Evolutionary conservation across 1,140 invertebrate species (phyloP).

Genomic region (Augochlora pura): DNA sequence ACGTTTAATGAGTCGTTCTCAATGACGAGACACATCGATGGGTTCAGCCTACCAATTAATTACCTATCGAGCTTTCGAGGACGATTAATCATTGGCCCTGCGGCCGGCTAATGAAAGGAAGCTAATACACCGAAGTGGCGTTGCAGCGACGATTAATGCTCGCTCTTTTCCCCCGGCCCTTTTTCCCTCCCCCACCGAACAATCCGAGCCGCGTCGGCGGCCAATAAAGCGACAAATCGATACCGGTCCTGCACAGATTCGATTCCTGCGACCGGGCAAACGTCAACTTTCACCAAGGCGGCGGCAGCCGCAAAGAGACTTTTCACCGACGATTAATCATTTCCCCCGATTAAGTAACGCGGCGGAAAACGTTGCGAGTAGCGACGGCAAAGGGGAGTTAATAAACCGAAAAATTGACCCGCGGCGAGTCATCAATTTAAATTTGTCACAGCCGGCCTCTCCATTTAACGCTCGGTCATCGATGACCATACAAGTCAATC

Average conservation of each 20-base stretch:
- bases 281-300: background rate
- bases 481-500: background rate
- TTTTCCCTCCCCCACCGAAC: too few species aligned
- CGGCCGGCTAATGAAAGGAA: constrained; percentile 19
- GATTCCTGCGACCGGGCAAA: constrained; percentile 13
- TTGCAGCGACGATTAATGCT: constrained; percentile 32
- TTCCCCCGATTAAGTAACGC: constrained; percentile 19
- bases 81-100: constrained; percentile 28
- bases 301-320: constrained; percentile 8
- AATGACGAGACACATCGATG: background rate
- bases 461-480: background rate
- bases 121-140: constrained; percentile 36
- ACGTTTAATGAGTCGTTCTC: background rate
- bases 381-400: background rate
- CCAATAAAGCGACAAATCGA: constrained; percentile 40
- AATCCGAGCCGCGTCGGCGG: background rate
- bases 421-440: constrained; percentile 16
- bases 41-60: constrained; percentile 25
- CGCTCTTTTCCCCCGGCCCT: background rate
- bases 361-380: background rate
- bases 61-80: background rate
- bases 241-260: constrained; percentile 14
- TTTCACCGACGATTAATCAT: constrained; percentile 26
- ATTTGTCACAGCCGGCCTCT: constrained; percentile 5
- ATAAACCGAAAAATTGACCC: constrained; percentile 30